Base-by-base conservation (phyloP, 2,888 invertebrate species). In the Oasisia sp. region DNA sequence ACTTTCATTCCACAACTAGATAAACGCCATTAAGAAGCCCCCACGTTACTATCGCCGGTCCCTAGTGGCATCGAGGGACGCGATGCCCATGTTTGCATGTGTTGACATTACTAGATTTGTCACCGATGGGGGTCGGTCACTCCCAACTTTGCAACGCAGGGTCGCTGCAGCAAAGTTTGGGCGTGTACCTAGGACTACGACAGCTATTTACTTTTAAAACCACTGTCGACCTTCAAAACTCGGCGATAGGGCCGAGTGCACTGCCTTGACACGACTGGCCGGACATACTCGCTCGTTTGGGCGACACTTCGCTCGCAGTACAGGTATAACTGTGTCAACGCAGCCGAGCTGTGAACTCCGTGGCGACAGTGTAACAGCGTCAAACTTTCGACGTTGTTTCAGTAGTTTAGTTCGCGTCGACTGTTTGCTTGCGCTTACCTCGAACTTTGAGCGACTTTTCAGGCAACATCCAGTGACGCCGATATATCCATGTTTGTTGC, bases 251-350 rank as follows among this genome's bases (percentile, higher is more conserved):
- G 74, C 74, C 27, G 74, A 74, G 74, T 74, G 27, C 74, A 50
- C 50, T 50, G 14, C 50, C 50, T 9, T 50, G 74, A 74, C 74
- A n/a, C 74, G 74, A 74, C 27, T 74, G 74, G 50, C 50, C 50
- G 50, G n/a, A 27, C 7, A 74, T 19, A 74, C 19, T 19, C n/a
- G 74, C 8, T 50, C 14, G 14, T 50, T 50, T 74, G 74, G 5
- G 74, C 74, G 74, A 74, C 74, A 27, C 74, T 27, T 74, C n/a
- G n/a, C 27, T n/a, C 19, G 74, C 38, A 38, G 38, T 74, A 74
- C 74, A 74, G 74, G 74, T 74, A 74, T 74, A 74, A 74, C 74
- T 74, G 74, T 74, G 74, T 74, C 74, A 74, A 74, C 38, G 38
- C 38, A 38, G 38, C 74, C 74, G n/a, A 27, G 74, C 74, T 74